Conservation (phyloP, 2,888 invertebrate genomes). For the Drosophila multiciliata region DNA sequence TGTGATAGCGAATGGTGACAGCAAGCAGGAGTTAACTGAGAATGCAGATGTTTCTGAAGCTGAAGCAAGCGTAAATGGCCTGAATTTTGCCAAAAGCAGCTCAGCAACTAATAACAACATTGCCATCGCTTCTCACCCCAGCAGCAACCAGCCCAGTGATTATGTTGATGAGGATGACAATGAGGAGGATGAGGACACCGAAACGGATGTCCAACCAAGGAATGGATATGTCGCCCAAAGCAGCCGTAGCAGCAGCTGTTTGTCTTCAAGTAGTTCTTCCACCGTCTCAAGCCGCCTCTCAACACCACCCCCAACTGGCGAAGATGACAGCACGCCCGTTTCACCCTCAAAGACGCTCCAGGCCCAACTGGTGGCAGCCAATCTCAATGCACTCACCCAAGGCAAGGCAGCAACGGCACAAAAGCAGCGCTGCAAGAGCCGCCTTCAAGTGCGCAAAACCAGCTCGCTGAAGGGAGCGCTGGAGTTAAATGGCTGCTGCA, state of each 20-base stretch:
- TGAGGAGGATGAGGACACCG: slow-evolving; percentile 31
- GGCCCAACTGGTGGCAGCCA: slow-evolving; percentile 72
- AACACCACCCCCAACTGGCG: slow-evolving; percentile 83
- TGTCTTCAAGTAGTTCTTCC: slow-evolving; percentile 56
- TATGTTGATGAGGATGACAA: slow-evolving; percentile 39
- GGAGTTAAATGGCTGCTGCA: slow-evolving; percentile 63
- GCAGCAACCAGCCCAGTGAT: slow-evolving; percentile 71
- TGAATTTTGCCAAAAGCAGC: slow-evolving; percentile 56
- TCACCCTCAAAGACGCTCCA: slow-evolving; percentile 78
- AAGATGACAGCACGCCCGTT: slow-evolving; percentile 79
- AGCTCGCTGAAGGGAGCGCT: slow-evolving; percentile 78
- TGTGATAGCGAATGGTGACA: slow-evolving; percentile 76
- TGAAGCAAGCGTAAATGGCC: slow-evolving; percentile 72
- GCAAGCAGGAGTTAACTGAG: slow-evolving; percentile 47
- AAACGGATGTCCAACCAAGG: slow-evolving; percentile 45
- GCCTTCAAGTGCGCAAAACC: slow-evolving; percentile 81
- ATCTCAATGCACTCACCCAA: slow-evolving; percentile 70
- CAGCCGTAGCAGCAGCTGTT: slow-evolving; percentile 39
- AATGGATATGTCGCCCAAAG: slow-evolving; percentile 55
- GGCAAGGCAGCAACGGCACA: slow-evolving; percentile 40
- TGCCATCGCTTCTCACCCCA: slow-evolving; percentile 77
- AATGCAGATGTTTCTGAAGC: slow-evolving; percentile 39
- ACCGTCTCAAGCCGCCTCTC: slow-evolving; percentile 79
- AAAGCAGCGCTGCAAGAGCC: slow-evolving; percentile 72
- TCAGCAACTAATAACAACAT: slow-evolving; percentile 69